Base-by-base conservation (phyloP, 1,140 invertebrate species). In the Cryptotermes secundus region DNA sequence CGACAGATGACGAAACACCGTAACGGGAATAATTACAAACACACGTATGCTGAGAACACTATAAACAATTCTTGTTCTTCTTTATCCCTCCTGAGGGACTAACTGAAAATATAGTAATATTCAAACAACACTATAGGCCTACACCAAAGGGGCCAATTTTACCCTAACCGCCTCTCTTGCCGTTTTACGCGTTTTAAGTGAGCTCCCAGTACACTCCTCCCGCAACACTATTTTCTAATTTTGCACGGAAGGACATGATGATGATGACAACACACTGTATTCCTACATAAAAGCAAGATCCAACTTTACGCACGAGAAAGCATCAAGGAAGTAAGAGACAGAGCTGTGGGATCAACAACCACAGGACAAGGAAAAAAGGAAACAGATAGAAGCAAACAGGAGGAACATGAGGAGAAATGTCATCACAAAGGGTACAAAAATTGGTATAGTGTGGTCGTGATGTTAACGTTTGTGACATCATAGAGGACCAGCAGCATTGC, bases 341-440 rank as follows among this genome's bases (percentile, higher is more conserved):
- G 59, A 14, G 59, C 26, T 72, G 59, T n/a, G 59, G n/a, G 59
- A 72, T 72, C 26, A 72, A 72, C 59, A 72, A 72, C 59, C 26
- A n/a, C 26, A 72, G 59, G n/a, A 72, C 59, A 72, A 7, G 26
- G 31, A 72, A 72, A 72, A 72, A n/a, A 72, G 26, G 19, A 49
- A 49, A 49, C 9, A 72, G 59, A 31, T 31, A 72, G 59, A 72
- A n/a, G 31, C 59, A 16, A 31, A 72, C 59, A 26, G 31, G 59
- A 72, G 59, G 59, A 72, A 72, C 59, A 26, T n/a, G 59, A 72
- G 59, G 59, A 72, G 59, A 72, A 72, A 72, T 72, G 59, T 72
- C 59, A 72, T 72, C 59, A 72, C 59, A 72, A 72, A 72, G 59
- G 59, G 59, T 31, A n/a, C 59, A 72, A 72, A 72, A 72, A 72